phyloP scores from a whole-genome alignment of 2,113 vertebrate genomes.

The Solea senegalensis region DNA sequence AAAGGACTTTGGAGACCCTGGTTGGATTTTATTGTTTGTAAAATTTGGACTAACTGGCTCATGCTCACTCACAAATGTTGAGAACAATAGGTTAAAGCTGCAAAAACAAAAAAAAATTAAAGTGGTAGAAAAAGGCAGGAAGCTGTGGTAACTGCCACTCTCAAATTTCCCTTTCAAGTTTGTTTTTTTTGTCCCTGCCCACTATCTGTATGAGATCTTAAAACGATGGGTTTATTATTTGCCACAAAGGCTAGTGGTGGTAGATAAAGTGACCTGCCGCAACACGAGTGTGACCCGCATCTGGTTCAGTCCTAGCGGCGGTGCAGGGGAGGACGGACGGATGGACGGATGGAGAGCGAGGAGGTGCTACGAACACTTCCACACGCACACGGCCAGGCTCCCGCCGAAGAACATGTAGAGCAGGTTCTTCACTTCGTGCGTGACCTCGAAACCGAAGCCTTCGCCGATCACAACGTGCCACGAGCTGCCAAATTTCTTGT shows the following conservation, averaged over 20 bases:
- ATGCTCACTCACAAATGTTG: conserved; percentile 33
- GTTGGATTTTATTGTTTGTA: conserved; percentile 50
- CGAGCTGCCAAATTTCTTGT: conserved; percentile 98
- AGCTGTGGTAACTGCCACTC: conserved; percentile 13
- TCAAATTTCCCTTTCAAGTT: conserved; percentile 33
- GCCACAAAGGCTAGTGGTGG: conserved; percentile 31
- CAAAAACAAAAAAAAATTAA: conserved; percentile 13
- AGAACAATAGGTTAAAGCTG: not conserved
- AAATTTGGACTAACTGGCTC: conserved; percentile 43
- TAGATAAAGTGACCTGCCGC: conserved; percentile 23
- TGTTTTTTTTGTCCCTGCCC: conserved; percentile 17
- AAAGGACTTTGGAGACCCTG: conserved; percentile 74
- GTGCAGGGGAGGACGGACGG: not conserved
- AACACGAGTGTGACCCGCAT: conserved; percentile 37
- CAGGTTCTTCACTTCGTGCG: conserved; percentile 95
- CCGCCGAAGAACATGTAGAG: conserved; percentile 99
- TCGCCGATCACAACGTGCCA: conserved; percentile 99
- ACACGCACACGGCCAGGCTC: conserved; percentile 94
- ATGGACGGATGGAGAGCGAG: not conserved
- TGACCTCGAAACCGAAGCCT: conserved; percentile 96
- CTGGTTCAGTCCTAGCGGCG: conserved; percentile 30
- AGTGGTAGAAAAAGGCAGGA: conserved; percentile 37
- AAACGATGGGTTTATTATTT: not conserved
- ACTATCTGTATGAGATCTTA: conserved; percentile 4
- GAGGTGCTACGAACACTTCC: conserved; percentile 93